Base-by-base conservation (phyloP, 2,113 vertebrate genomes). In the Pipa parva region DNA sequence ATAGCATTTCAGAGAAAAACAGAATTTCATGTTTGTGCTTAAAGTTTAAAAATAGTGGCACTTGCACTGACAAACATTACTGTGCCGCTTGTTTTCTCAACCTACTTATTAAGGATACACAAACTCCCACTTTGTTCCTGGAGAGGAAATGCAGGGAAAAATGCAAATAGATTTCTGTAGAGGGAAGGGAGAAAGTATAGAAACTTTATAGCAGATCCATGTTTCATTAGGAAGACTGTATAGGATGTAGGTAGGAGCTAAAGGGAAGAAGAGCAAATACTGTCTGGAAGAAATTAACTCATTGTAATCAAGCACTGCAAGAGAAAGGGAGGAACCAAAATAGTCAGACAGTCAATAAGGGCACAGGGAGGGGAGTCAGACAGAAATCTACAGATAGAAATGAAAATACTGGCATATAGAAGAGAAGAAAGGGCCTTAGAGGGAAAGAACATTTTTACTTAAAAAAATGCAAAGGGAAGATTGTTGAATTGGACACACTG, bases 81-180 rank as follows among this genome's bases (percentile, higher is more conserved):
- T 68, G 37, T 59, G 42, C 28, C 21, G 8, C 31, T 27, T 39
- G 45, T 50, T 26, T 31, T 31, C 22, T 25, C 42, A 50, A 68
- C 55, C 55, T 50, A 24, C 55, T 68, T 36, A 68, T 68, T 68
- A 59, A 59, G 46, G 29, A 36, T 7, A 50, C 28, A 59, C 13
- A 68, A 59, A 59, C 64, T 49, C 64, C 64, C 64, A 59, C 64
- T 50, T 68, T 50, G 45, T 68, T 56, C 55, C 64, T 28, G 50
- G 64, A 68, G 56, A 59, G 64, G 45, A 59, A 68, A 39, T 24
- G 50, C 22, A 67, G 42, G 51, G 39, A 67, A 55, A 50, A 59
- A 56, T 20, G 29, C 42, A 36, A 37, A 58, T 22, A 50, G 55
- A 59, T 22, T 37, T 58, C 54, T 59, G 50, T 4, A 42, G 46